phyloP scores from a whole-genome alignment of 1,140 invertebrate species.

The Rhyacophila brunnea region DNA sequence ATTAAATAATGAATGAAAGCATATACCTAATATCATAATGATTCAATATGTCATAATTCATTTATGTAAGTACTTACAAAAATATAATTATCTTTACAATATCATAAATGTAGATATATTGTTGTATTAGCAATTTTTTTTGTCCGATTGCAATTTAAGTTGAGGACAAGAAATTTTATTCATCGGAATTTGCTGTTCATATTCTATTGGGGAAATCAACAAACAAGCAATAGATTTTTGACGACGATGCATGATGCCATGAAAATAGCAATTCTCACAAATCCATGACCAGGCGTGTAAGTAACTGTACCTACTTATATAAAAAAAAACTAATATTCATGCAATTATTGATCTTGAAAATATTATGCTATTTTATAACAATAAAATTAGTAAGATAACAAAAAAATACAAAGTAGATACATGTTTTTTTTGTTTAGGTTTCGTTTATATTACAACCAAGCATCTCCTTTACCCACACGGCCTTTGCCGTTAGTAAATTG shows the following conservation, averaged over 20 bases:
- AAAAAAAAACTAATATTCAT: neutral
- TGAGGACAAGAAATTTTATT: slow-evolving; percentile 42
- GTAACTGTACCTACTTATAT: slow-evolving; percentile 22
- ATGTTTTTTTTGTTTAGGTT: slow-evolving; percentile 43
- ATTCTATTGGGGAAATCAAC: slow-evolving; percentile 49
- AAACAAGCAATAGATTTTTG: slow-evolving; percentile 42
- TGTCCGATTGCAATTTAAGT: slow-evolving; percentile 1
- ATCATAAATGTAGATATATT: neutral
- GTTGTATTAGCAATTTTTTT: neutral
- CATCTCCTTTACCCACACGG: slow-evolving; percentile 50
- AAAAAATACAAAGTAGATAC: neutral
- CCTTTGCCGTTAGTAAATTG: slow-evolving; percentile 63
- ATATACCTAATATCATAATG: neutral
- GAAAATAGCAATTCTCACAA: slow-evolving; percentile 56
- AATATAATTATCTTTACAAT: slow-evolving; percentile 3
- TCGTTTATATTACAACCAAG: slow-evolving; percentile 68
- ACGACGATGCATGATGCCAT: slow-evolving; percentile 49
- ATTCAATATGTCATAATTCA: neutral
- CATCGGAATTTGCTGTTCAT: slow-evolving; percentile 52
- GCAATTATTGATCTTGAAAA: neutral
- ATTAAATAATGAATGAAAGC: neutral
- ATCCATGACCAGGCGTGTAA: slow-evolving; percentile 56
- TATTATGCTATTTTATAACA: neutral
- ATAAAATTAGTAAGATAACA: neutral
- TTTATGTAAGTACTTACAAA: neutral